phyloP scores from a whole-genome alignment of 2,888 invertebrate genomes.

The Nephrotoma flavescens region DNA sequence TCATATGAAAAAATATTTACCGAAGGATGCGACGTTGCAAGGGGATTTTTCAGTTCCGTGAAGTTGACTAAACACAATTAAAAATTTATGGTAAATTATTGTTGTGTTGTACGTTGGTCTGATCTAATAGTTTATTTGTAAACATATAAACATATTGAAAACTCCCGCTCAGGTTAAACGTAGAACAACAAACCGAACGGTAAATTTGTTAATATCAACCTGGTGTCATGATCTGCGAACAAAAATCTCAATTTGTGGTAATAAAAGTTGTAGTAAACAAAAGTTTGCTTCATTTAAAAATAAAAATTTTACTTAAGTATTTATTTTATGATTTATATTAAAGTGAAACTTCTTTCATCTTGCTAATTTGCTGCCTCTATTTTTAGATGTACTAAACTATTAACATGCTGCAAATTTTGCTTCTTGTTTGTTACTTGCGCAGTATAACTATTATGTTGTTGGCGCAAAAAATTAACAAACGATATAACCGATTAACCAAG shows the following conservation, averaged over 20 bases:
- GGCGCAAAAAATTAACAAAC: too few relatives aligned
- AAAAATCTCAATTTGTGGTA: neutral
- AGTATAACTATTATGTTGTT: too few relatives aligned
- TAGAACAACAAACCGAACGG: neutral
- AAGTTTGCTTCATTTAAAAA: neutral
- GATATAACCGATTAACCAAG: too few relatives aligned
- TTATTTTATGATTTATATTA: neutral
- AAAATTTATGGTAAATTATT: neutral
- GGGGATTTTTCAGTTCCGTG: neutral
- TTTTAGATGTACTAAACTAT: too few relatives aligned
- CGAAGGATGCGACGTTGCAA: neutral
- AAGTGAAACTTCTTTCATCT: neutral
- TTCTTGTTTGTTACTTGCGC: neutral
- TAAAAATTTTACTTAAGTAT: neutral
- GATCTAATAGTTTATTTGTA: neutral
- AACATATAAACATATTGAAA: neutral
- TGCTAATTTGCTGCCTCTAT: too few relatives aligned
- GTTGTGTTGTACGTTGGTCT: neutral
- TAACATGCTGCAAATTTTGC: neutral
- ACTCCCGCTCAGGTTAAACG: neutral
- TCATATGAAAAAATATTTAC: neutral
- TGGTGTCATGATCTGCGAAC: neutral
- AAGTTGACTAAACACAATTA: neutral
- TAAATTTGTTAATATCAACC: neutral
- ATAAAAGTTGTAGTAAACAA: neutral